A percentile compares a stretch with the other conserved stretches of the same genome.
Evolutionary conservation across 2,113 vertebrate species (phyloP).

Genomic region (Oriolus oriolus): DNA sequence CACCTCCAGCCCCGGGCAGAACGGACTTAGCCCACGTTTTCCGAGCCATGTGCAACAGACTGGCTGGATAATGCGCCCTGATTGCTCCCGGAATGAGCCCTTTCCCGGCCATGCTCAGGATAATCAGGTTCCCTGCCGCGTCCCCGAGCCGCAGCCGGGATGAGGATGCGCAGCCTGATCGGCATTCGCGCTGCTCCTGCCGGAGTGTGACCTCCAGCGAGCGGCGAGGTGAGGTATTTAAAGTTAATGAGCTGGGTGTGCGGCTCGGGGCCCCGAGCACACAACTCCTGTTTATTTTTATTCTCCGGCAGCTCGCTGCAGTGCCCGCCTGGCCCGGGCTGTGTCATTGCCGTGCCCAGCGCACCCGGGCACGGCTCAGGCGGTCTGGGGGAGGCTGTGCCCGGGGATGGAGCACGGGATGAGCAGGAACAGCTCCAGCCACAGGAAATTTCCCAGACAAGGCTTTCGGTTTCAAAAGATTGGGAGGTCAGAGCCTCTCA

Average conservation of each 20-base stretch:
- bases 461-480: neutral
- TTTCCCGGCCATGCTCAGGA: neutral
- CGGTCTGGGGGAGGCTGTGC: neutral
- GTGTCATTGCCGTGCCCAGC: neutral
- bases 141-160: neutral
- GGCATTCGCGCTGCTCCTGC: neutral
- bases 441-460: neutral
- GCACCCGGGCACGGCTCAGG: neutral
- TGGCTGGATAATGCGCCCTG: neutral
- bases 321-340: neutral
- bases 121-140: neutral
- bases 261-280: slow-evolving; percentile 10
- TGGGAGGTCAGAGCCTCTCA: neutral
- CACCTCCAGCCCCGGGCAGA: neutral
- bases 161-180: neutral
- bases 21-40: neutral
- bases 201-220: slow-evolving; percentile 24
- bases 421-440: neutral
- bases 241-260: slow-evolving; percentile 38
- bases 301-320: slow-evolving; percentile 21
- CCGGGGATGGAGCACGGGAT: neutral
- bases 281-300: slow-evolving; percentile 34
- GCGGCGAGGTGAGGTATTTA: slow-evolving; percentile 44
- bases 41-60: neutral
- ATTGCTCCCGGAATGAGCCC: neutral